Evolutionary conservation across 2,113 vertebrate genomes (phyloP).

Genomic region (Canis aureus): DNA sequence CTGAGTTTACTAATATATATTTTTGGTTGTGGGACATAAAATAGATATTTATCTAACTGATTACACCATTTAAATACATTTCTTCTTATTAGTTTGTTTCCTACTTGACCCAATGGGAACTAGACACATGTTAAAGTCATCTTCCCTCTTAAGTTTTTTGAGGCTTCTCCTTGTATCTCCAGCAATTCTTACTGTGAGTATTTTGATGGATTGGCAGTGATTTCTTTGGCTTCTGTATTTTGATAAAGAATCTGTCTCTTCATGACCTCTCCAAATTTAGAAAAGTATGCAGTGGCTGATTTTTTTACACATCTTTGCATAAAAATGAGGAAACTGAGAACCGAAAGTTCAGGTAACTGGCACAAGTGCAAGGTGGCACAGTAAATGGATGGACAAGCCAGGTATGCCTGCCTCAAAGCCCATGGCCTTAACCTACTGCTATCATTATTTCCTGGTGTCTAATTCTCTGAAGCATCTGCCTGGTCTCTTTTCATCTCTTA

Average conservation of each 20-base stretch:
- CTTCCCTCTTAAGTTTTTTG: neutral
- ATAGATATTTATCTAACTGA: neutral
- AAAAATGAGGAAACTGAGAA: neutral
- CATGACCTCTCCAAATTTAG: neutral
- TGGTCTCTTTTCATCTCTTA: neutral
- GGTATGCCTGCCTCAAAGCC: neutral
- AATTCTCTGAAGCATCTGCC: neutral
- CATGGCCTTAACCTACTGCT: neutral
- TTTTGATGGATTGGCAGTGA: neutral
- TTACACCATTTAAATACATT: neutral
- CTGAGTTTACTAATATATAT: neutral
- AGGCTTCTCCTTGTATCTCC: neutral
- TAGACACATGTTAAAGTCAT: neutral
- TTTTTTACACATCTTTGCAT: neutral
- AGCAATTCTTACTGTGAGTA: neutral
- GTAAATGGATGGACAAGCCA: neutral
- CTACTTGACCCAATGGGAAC: neutral
- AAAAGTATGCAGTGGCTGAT: neutral
- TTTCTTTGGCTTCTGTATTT: neutral
- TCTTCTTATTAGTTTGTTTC: neutral
- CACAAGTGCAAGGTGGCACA: neutral
- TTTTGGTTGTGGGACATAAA: neutral
- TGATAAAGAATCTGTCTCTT: neutral
- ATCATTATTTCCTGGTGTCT: neutral
- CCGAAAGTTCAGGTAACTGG: neutral